phyloP scores from a whole-genome alignment of 2,113 vertebrate species.

The Conger conger region DNA sequence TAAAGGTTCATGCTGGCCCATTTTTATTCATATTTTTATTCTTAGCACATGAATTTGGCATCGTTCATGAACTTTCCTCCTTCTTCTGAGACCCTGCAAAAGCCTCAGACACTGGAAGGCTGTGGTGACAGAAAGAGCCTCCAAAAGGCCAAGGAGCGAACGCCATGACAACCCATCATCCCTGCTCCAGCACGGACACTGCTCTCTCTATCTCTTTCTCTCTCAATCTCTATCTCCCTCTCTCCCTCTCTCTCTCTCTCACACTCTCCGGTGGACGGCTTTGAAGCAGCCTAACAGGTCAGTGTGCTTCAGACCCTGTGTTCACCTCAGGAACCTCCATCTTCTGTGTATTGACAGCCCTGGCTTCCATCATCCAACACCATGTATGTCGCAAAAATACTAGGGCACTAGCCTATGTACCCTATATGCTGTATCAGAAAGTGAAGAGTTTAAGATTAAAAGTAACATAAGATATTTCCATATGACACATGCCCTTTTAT shows the following conservation, averaged over 20 bases:
- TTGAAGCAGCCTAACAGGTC: not conserved
- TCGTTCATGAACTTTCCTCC: constrained; percentile 48
- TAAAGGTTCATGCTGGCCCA: not conserved
- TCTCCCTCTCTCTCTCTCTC: too few relatives aligned
- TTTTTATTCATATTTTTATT: not conserved
- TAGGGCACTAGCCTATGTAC: too few relatives aligned
- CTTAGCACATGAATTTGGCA: constrained; percentile 45
- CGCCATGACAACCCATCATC: not conserved
- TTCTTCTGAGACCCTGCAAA: not conserved
- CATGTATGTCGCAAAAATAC: not conserved
- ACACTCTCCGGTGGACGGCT: too few relatives aligned
- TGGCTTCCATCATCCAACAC: not conserved
- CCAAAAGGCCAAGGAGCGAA: not conserved
- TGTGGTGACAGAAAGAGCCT: not conserved
- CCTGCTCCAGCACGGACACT: not conserved
- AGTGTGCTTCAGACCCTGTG: not conserved
- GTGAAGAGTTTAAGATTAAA: not conserved
- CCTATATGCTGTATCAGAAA: not conserved
- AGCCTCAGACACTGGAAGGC: not conserved
- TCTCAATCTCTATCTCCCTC: too few relatives aligned
- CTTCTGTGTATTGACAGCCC: too few relatives aligned
- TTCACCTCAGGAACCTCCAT: not conserved
- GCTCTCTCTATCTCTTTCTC: too few relatives aligned
- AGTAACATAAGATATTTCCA: not conserved
- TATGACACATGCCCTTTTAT: not conserved